Conservation (phyloP, 1,140 invertebrate genomes). For the Eupristina koningsbergeri region DNA sequence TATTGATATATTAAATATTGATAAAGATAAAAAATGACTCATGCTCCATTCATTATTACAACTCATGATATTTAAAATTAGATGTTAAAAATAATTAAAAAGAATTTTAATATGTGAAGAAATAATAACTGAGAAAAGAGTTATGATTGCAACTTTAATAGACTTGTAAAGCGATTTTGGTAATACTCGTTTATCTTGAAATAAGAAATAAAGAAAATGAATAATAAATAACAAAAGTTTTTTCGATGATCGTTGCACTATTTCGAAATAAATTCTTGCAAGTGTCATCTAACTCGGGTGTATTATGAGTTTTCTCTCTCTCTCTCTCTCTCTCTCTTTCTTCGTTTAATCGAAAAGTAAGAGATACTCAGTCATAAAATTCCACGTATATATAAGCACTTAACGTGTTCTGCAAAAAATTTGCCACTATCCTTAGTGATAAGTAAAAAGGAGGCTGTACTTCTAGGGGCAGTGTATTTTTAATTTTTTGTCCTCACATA, state of each 20-base stretch:
- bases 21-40: no score
- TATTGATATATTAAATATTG: no score
- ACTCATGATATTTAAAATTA: no score
- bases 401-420: background rate
- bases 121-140: background rate
- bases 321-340: no score
- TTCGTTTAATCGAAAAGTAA: background rate
- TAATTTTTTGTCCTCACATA: no score
- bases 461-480: background rate
- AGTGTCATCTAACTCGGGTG: background rate
- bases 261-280: background rate
- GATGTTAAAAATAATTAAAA: background rate
- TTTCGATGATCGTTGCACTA: no score
- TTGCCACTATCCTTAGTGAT: background rate
- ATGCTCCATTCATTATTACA: no score
- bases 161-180: background rate
- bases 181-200: background rate
- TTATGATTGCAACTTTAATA: background rate
- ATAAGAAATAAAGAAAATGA: background rate
- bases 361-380: conserved; percentile 1
- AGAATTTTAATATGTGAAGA: background rate
- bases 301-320: background rate
- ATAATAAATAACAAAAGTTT: background rate
- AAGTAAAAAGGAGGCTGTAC: background rate
- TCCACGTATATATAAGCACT: background rate